Conservation (phyloP, 2,113 vertebrate genomes). For the Heterotilapia buettikoferi region DNA sequence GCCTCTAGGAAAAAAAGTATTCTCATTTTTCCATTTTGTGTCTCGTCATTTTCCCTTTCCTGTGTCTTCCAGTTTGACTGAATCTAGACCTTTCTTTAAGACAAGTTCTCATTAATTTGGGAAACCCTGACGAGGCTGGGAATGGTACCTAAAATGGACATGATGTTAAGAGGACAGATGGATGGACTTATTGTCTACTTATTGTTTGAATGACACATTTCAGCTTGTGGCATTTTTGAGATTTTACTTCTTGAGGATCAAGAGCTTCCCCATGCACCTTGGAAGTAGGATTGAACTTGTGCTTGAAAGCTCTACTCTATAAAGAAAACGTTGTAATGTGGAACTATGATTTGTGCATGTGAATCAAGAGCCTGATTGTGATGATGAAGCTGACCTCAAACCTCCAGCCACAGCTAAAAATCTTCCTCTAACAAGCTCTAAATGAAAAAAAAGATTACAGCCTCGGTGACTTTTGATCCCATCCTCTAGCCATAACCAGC, state of each 20-base stretch:
- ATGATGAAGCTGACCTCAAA: neutral
- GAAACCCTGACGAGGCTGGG: neutral
- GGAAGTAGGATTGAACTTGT: neutral
- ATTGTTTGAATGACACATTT: neutral
- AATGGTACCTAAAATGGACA: fast-evolving
- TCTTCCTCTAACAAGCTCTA: neutral
- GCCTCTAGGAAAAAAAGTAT: neutral
- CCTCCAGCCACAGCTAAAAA: neutral
- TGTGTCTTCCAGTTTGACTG: neutral
- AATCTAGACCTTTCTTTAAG: neutral
- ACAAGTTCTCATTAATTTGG: neutral
- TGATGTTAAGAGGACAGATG: fast-evolving
- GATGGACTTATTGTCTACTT: neutral
- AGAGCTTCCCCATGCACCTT: neutral
- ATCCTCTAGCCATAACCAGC: neutral
- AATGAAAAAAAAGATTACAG: neutral
- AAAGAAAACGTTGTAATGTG: neutral
- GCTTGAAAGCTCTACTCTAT: neutral
- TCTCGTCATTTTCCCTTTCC: neutral
- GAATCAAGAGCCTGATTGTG: neutral
- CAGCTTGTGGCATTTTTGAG: neutral
- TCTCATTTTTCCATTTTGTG: neutral
- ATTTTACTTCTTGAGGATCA: neutral
- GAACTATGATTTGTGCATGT: neutral
- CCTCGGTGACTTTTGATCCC: neutral